Evolutionary conservation across 2,113 vertebrate genomes (phyloP).

Genomic region (Neoarius graeffei): DNA sequence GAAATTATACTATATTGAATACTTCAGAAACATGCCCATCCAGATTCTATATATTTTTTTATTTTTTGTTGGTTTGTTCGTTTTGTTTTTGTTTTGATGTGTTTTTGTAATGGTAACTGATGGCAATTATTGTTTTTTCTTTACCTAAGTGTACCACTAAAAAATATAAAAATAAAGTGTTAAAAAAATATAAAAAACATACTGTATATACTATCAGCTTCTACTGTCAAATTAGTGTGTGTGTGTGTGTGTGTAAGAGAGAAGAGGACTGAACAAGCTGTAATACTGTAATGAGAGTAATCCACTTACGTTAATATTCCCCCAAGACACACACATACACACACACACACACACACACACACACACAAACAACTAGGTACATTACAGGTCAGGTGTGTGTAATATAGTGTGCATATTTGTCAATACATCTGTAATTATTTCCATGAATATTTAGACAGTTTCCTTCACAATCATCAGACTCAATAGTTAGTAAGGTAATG

Average conservation of each 20-base stretch:
- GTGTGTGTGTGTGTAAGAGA: not conserved
- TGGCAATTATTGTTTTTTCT: too few species aligned
- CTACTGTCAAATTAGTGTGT: not conserved
- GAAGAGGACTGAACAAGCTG: not conserved
- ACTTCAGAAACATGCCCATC: too few species aligned
- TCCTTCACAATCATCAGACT: not conserved
- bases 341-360: slow-evolving; percentile 11
- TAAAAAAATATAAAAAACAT: too few species aligned
- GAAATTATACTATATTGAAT: too few species aligned
- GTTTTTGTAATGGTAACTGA: too few species aligned
- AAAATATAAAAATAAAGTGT: too few species aligned
- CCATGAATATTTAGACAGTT: not conserved
- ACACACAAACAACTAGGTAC: not conserved
- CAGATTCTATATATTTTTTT: too few species aligned
- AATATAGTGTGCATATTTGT: not conserved
- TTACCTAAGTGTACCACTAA: too few species aligned
- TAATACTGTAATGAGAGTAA: slow-evolving; percentile 22
- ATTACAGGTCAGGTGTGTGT: not conserved
- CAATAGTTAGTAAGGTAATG: too few species aligned
- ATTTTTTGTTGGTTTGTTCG: too few species aligned
- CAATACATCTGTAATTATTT: not conserved
- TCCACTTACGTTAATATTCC: slow-evolving; percentile 35
- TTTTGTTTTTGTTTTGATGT: too few species aligned
- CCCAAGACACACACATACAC: not conserved
- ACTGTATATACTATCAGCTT: not conserved